A percentile compares a stretch with the other conserved stretches of the same genome.
Conservation (phyloP, 2,113 vertebrate species). For the Bos javanicus region DNA sequence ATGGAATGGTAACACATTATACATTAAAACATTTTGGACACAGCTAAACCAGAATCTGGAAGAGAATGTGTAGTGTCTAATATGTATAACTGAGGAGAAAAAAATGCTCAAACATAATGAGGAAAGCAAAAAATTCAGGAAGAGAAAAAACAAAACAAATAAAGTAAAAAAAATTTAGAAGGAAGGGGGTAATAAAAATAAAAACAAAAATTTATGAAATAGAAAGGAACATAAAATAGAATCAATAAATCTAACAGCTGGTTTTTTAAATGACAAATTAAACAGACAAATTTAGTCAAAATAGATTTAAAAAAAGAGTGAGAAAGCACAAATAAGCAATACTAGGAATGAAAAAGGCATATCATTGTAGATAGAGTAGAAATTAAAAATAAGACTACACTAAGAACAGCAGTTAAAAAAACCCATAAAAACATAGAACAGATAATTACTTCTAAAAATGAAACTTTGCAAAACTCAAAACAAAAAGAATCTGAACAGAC, state of each 20-base stretch:
- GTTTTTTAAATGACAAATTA: neutral
- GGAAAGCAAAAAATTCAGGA: neutral
- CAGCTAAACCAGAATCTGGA: neutral
- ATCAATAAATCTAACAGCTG: neutral
- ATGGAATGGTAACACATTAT: neutral
- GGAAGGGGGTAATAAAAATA: neutral
- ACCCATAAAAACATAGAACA: neutral
- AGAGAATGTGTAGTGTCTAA: neutral
- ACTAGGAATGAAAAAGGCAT: neutral
- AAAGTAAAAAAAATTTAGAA: neutral
- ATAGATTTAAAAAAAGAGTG: neutral
- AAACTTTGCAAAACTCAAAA: neutral
- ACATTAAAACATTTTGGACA: neutral
- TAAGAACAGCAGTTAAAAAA: neutral
- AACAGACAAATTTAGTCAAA: neutral
- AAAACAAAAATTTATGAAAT: neutral
- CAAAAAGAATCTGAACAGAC: neutral
- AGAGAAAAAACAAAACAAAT: neutral
- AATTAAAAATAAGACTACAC: neutral
- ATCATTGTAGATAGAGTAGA: neutral
- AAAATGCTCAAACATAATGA: neutral
- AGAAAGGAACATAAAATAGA: neutral
- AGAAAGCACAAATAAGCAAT: neutral
- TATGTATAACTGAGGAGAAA: neutral
- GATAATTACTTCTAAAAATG: neutral